Evolutionary conservation across 2,888 invertebrate species (phyloP).

Genomic region (Andrena bucephala): DNA sequence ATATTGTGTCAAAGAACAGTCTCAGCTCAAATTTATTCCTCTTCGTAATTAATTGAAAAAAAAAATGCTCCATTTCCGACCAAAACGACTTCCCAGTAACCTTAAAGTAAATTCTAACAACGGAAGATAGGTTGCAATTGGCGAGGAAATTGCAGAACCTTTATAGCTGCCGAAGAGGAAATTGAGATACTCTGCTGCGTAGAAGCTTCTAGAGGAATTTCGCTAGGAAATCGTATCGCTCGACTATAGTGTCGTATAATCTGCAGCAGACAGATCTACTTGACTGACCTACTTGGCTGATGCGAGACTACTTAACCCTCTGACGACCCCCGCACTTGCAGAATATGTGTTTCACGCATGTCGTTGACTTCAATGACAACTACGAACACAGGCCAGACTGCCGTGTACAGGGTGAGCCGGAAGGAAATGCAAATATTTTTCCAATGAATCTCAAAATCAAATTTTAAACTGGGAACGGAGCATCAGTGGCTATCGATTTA

Average conservation of each 20-base stretch:
- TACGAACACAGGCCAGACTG: neutral
- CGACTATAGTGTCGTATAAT: conserved; percentile 21
- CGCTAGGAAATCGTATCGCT: conserved; percentile 11
- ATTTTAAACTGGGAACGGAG: neutral
- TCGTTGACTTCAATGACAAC: conserved; percentile 27
- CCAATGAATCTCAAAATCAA: neutral
- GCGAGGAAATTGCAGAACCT: neutral
- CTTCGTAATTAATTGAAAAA: too few species aligned
- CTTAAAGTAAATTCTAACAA: neutral
- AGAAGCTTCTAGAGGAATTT: conserved; percentile 10
- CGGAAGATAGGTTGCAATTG: too few species aligned
- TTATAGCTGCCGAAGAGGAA: neutral
- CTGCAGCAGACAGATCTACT: conserved; percentile 48
- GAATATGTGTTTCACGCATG: neutral
- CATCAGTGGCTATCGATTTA: neutral
- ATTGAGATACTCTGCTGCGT: neutral
- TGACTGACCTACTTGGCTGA: conserved; percentile 49
- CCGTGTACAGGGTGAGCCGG: neutral
- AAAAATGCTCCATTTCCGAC: too few species aligned
- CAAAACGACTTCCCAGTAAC: neutral
- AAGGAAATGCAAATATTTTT: neutral
- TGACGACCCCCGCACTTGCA: conserved; percentile 17
- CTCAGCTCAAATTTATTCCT: too few species aligned
- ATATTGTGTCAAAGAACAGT: too few species aligned
- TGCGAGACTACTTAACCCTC: conserved; percentile 48